These are phyloP conservation scores for Leucophenga maculata DNA, from an alignment of 2,888 invertebrate species.

Conservation along the genomic window DNA sequence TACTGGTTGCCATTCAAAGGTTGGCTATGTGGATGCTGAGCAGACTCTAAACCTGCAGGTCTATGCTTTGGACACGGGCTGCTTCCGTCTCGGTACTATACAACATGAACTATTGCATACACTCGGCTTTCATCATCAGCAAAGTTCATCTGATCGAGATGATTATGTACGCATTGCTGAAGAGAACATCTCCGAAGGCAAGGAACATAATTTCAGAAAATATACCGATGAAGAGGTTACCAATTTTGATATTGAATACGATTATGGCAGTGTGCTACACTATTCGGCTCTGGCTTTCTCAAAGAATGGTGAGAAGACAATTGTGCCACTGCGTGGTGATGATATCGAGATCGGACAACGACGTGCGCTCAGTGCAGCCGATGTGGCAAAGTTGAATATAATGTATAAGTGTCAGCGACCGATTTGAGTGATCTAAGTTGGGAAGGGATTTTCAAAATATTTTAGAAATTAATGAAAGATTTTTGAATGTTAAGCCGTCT, in stretches of 20 bases:
- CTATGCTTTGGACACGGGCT: slow-evolving; percentile 52
- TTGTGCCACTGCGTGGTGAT: slow-evolving; percentile 73
- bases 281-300: slow-evolving; percentile 83
- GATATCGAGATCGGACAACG: slow-evolving; percentile 57
- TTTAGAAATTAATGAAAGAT: no score
- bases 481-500: no score
- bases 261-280: slow-evolving; percentile 85
- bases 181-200: slow-evolving; percentile 73
- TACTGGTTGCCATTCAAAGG: slow-evolving; percentile 83
- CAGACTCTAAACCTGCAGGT: slow-evolving; percentile 57
- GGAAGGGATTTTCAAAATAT: no score
- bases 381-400: slow-evolving; percentile 50
- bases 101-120: slow-evolving; percentile 86
- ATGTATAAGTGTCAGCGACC: slow-evolving; percentile 52
- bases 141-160: slow-evolving; percentile 82
- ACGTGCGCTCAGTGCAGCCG: slow-evolving; percentile 39
- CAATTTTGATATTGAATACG: slow-evolving; percentile 80
- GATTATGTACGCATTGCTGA: slow-evolving; percentile 76
- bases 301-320: slow-evolving; percentile 79
- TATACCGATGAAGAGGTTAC: slow-evolving; percentile 74
- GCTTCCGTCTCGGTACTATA: slow-evolving; percentile 74
- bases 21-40: slow-evolving; percentile 75
- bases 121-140: slow-evolving; percentile 85
- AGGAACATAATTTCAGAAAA: slow-evolving; percentile 80
- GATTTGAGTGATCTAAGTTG: slow-evolving; percentile 45